Conservation (phyloP, 1,140 invertebrate genomes). For the Sitodiplosis mosellana region DNA sequence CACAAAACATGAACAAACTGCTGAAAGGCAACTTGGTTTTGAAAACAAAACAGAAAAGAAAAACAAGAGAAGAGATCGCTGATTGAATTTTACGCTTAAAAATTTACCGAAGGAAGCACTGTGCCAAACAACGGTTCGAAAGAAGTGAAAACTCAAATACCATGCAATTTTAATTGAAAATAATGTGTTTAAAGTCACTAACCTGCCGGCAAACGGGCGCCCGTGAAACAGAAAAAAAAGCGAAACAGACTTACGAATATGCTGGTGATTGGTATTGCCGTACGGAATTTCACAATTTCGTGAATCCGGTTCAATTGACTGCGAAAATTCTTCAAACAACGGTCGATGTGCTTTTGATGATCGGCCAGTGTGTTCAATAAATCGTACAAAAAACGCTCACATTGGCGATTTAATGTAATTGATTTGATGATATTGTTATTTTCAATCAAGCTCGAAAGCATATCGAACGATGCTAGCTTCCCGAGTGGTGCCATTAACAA, state of each 20-base stretch:
- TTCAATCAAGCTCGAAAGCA: background rate
- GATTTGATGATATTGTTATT: background rate
- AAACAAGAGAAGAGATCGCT: too few relatives aligned
- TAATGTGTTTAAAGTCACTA: too few relatives aligned
- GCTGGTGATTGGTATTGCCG: slow-evolving; percentile 3
- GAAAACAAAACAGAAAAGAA: background rate
- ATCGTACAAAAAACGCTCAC: slow-evolving; percentile 1
- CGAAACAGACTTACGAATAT: slow-evolving; percentile 1
- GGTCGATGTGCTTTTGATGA: background rate
- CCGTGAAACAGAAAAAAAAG: background rate
- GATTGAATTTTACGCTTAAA: too few relatives aligned
- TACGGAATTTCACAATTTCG: slow-evolving; percentile 3
- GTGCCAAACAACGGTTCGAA: too few relatives aligned
- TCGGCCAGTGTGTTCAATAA: background rate
- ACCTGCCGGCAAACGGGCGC: background rate
- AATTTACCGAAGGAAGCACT: too few relatives aligned
- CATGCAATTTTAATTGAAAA: too few relatives aligned
- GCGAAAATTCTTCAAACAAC: background rate
- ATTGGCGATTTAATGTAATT: slow-evolving; percentile 2
- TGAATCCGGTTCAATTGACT: background rate
- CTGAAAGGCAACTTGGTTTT: background rate
- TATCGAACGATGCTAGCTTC: background rate
- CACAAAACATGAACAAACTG: background rate
- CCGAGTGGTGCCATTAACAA: background rate
- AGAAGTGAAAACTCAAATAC: too few relatives aligned